Evolutionary conservation across 2,888 invertebrate genomes (phyloP), one percentile per base, ranked within the genome.

Genomic region (Acrocera orbiculus): DNA sequence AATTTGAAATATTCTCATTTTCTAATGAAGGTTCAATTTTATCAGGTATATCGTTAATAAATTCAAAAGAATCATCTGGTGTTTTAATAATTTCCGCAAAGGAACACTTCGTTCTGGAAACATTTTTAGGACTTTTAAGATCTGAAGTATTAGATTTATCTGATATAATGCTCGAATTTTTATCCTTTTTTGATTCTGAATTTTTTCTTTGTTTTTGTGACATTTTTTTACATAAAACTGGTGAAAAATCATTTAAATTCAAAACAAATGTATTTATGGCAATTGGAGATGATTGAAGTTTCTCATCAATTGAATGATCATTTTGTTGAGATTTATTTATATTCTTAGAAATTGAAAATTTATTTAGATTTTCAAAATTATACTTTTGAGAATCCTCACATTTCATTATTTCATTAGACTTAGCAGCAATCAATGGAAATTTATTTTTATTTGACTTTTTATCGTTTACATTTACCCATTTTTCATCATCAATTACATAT

Each of bases 151-250:
- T 39, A 4, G 56, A 46, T 29, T 48, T 41, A 1, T 46, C 36
- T 2, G 42, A 27, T 1, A 38, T 25, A 3, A 38, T 17, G 5
- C 29, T 29, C 19, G 4, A 3, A 11, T 37, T 37, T 4, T 20
- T 6, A 25, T 51, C 53, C 10, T 41, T 44, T 40, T 64, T 64
- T 0, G 64, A 62, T 6, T 62, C 58, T 25, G 67, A 47, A 25
- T 64, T 58, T 43, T 69, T 70, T 22, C 68, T 55, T 46, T 69
- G 65, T 42, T 69, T 70, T 45, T 71, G 71, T 3, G 70, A 70
- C 3, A 69, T 43, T 47, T 64, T 68, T 13, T 53, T 52, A 1
- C 41, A 25, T 28, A 42, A 45, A 3, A 39, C 16, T 17, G 54
- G 49, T n/a, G 51, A 48, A 26, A 57, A 44, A 20, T 53, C 47